Evolutionary conservation across 2,888 invertebrate species (phyloP).

Genomic region (Plebejus melissa): DNA sequence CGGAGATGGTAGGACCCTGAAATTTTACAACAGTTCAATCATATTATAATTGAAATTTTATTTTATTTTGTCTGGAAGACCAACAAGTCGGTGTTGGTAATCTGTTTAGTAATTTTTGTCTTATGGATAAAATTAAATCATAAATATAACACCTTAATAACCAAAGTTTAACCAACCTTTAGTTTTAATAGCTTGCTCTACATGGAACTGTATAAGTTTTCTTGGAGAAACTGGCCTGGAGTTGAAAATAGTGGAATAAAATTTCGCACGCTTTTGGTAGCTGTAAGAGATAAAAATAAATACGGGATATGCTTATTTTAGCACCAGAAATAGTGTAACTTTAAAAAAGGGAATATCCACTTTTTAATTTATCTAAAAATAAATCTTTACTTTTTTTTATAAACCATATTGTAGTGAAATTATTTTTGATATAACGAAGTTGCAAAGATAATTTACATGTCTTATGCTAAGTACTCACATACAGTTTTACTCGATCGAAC

Average conservation of each 20-base stretch:
- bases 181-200: not conserved
- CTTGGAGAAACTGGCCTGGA: not conserved
- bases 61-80: too few species aligned
- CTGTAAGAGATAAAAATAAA: not conserved
- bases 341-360: not conserved
- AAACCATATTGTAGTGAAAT: too few species aligned
- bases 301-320: not conserved
- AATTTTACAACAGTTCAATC: not conserved
- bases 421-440: too few species aligned
- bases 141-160: too few species aligned
- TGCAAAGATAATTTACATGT: too few species aligned
- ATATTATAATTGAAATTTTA: not conserved
- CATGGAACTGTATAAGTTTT: not conserved
- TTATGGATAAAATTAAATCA: too few species aligned
- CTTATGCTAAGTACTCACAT: too few species aligned
- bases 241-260: not conserved
- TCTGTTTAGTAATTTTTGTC: too few species aligned
- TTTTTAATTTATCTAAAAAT: too few species aligned
- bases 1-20: constrained; percentile 10
- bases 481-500: too few species aligned
- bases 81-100: too few species aligned
- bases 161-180: not conserved
- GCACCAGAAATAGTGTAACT: not conserved
- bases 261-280: not conserved
- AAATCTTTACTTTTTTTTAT: too few species aligned